Conservation (phyloP, 1,140 invertebrate species). For the Trachymyrmex septentrionalis region DNA sequence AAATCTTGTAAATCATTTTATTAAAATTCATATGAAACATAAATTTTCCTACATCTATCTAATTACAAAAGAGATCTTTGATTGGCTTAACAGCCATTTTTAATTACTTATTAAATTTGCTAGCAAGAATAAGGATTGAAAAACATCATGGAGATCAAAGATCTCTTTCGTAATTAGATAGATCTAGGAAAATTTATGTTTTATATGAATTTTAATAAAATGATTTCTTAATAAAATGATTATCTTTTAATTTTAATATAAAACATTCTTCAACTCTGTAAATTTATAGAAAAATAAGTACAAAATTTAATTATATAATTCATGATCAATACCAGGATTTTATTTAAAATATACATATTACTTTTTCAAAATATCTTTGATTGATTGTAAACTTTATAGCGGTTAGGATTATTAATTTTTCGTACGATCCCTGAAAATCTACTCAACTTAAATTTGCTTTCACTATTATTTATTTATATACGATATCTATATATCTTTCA, state of each 20-base stretch:
- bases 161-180: too few species aligned
- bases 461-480: neutral
- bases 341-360: slow-evolving; percentile 13
- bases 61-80: neutral
- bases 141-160: too few species aligned
- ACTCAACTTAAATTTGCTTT: slow-evolving; percentile 26
- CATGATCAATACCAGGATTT: neutral
- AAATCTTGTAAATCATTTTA: neutral
- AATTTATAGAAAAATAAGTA: neutral
- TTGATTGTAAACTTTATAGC: neutral
- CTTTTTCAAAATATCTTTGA: neutral
- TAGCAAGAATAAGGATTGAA: too few species aligned
- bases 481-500: slow-evolving; percentile 24
- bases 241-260: neutral
- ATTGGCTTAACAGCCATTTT: too few species aligned
- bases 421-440: neutral
- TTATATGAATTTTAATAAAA: too few species aligned
- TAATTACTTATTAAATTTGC: too few species aligned
- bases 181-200: too few species aligned
- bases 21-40: neutral
- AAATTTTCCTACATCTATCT: neutral
- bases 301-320: neutral
- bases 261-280: neutral
- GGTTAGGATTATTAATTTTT: slow-evolving; percentile 13
- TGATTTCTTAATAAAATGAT: too few species aligned